phyloP scores from a whole-genome alignment of 64 coral and sea anemone genomes.

The Montipora sp. region DNA sequence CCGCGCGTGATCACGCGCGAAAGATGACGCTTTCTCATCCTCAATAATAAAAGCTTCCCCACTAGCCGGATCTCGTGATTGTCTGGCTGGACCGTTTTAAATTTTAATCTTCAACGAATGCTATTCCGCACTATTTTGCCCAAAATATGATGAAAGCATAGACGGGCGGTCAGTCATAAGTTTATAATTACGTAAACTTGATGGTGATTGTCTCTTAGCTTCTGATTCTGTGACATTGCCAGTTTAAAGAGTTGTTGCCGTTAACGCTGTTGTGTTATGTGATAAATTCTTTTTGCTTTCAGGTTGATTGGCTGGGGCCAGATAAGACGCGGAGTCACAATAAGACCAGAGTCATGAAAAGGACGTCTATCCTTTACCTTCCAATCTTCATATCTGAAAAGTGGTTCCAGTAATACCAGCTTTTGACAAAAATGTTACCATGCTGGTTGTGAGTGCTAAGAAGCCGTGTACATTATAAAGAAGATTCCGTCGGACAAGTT shows the following conservation, averaged over 20 bases:
- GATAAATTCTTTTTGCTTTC: not conserved
- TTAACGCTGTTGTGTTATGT: not conserved
- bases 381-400: no score
- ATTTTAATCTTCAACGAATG: no score
- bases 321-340: conserved; percentile 93
- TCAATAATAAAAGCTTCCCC: no score
- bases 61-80: no score
- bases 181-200: conserved; percentile 5
- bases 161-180: conserved; percentile 55
- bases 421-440: no score
- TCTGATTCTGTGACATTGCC: conserved; percentile 1
- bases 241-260: not conserved
- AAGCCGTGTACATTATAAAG: not conserved
- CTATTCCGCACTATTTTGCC: no score
- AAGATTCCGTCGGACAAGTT: not conserved
- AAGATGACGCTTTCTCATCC: no score
- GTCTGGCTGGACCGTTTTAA: no score
- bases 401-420: no score
- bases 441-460: not conserved
- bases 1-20: no score
- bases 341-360: conserved; percentile 86
- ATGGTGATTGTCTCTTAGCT: conserved; percentile 40
- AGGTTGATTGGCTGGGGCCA: conserved; percentile 99
- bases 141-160: conserved; percentile 12
- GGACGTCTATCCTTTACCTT: not conserved